A percentile compares a stretch with the other conserved stretches of the same genome.
Conservation (phyloP, 2,888 invertebrate genomes). For the Xanthorhoe spadicearia region DNA sequence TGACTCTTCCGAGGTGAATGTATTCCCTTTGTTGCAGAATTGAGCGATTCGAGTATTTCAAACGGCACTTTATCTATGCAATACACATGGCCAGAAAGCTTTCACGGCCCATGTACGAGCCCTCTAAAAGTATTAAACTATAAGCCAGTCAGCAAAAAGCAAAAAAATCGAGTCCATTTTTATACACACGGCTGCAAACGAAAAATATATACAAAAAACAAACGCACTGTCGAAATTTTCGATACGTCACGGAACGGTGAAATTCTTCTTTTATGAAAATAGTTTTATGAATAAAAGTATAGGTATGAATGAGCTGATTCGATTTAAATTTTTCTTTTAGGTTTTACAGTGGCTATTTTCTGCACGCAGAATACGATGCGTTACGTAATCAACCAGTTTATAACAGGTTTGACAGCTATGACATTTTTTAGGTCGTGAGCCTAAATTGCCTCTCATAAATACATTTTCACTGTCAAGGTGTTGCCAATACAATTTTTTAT, state of each 20-base stretch:
- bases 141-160: neutral
- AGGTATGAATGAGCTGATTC: neutral
- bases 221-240: conserved; percentile 7
- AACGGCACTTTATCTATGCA: neutral
- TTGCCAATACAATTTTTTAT: neutral
- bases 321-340: neutral
- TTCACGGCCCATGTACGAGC: neutral
- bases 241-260: neutral
- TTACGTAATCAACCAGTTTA: conserved; percentile 1
- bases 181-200: conserved; percentile 2
- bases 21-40: neutral
- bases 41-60: neutral
- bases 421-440: conserved; percentile 1
- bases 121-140: conserved; percentile 9
- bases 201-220: conserved; percentile 7
- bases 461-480: neutral
- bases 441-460: neutral
- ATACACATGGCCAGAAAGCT: conserved; percentile 1
- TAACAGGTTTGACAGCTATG: neutral
- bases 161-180: conserved; percentile 3
- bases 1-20: neutral
- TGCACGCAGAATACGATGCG: neutral
- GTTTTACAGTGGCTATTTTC: neutral
- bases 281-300: neutral
- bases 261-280: neutral